These are phyloP conservation scores for Coptotermes formosanus DNA, from an alignment of 1,140 invertebrate genomes.

Conservation along the genomic window DNA sequence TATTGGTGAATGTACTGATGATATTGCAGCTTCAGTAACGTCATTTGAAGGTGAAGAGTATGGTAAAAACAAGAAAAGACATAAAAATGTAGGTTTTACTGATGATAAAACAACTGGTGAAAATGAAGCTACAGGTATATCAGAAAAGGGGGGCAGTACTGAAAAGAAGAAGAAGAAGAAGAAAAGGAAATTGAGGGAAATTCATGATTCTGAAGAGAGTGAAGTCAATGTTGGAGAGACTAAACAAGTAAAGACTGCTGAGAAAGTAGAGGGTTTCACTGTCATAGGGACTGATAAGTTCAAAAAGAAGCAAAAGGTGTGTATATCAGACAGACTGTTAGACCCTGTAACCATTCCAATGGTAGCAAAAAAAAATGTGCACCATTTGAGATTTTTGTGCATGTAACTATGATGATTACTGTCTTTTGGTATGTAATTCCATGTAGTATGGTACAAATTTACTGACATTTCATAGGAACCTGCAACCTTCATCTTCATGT, in stretches of 20 bases:
- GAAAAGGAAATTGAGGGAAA: not conserved
- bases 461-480: not conserved
- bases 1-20: not conserved
- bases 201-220: not conserved
- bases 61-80: not conserved
- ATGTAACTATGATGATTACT: not conserved
- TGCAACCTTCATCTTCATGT: no score
- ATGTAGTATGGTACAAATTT: not conserved
- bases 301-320: conserved; percentile 18
- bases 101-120: not conserved
- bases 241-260: not conserved
- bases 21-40: not conserved
- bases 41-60: not conserved
- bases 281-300: conserved; percentile 21
- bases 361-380: not conserved
- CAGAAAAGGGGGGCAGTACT: not conserved
- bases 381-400: not conserved
- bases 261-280: conserved; percentile 6
- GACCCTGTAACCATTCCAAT: not conserved
- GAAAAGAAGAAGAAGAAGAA: not conserved
- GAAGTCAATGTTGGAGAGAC: not conserved
- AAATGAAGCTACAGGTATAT: not conserved
- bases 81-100: not conserved
- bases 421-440: not conserved
- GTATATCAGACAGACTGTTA: not conserved